Evolutionary conservation across 2,113 vertebrate species (phyloP), one percentile per base, ranked within the genome.

Genomic region (Actenoides hombroni): DNA sequence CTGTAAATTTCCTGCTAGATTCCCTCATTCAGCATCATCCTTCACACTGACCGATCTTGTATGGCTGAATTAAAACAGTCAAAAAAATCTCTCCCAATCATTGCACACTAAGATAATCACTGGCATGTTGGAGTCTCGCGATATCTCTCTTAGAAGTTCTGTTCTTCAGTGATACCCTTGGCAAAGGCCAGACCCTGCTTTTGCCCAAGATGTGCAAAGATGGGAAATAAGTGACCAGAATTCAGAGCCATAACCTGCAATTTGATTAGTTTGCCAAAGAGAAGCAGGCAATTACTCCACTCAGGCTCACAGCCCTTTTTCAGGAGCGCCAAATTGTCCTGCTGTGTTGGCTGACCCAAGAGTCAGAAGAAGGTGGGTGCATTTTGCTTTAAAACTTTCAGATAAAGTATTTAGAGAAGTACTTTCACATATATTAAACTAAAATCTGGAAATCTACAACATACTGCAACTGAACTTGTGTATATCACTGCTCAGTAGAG

Each of bases 211-310:
- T 56, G 24, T 21, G 4, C 6, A 81, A 61, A 17, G 16, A 40
- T 20, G 13, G 16, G 4, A 16, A 54, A 23, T 23, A 44, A 3
- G 0, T 0, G 7, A 54, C 2, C 5, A n/a, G 20, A 39, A 8
- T 46, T 37, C 37, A 65, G 35, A 83, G 28, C 11, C 12, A 11
- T 70, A 67, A 37, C 5, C 31, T 76, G 42, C 28, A 88, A 9
- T 37, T 48, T 15, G 11, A 42, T 54, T 2, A 5, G 12, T 37
- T 51, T 46, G 33, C 20, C 78, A 44, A 37, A 42, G 35, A 19
- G 6, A 39, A 91, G 51, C 39, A 73, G 28, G 11, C n/a, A 17
- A 5, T 61, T 20, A 21, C 15, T n/a, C 11, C 3, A 0, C 17
- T 28, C 14, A 14, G 35, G 40, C 10, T 78, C 31, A 57, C 5